These are phyloP conservation scores for Lutraria lutraria DNA, from an alignment of 2,888 invertebrate species.

Conservation along the genomic window DNA sequence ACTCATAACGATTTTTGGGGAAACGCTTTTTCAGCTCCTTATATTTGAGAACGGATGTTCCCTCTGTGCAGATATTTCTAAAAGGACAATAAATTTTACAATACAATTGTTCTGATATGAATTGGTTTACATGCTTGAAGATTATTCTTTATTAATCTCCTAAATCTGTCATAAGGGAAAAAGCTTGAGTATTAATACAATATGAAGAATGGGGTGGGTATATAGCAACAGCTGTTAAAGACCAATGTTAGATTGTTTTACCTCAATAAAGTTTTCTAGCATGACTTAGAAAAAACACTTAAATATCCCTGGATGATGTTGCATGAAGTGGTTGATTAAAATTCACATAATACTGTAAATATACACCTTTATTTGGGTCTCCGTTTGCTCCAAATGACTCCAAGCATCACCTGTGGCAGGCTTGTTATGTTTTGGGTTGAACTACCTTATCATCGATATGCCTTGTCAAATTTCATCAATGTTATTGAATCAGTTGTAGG, in stretches of 20 bases:
- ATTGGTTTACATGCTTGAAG: not conserved
- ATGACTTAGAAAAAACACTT: not conserved
- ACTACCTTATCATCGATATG: not conserved
- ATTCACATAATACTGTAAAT: not conserved
- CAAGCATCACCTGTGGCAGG: not conserved
- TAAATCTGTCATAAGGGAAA: not conserved
- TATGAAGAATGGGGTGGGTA: not conserved
- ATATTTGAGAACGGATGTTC: not conserved
- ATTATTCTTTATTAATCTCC: not conserved
- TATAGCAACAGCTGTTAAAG: not conserved
- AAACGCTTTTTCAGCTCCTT: not conserved
- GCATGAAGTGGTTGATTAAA: constrained; percentile 1
- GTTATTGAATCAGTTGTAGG: not conserved
- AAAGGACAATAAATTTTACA: not conserved
- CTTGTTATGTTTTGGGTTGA: not conserved
- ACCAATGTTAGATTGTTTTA: not conserved
- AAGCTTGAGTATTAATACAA: not conserved
- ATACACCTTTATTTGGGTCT: not conserved
- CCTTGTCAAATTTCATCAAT: not conserved
- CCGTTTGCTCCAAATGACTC: constrained; percentile 8
- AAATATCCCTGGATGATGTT: not conserved
- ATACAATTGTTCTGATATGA: not conserved
- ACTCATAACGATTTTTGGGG: not conserved
- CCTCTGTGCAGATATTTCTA: not conserved
- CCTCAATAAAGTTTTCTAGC: not conserved